Conservation (phyloP, 2,797 vertebrate genomes). For the Lutjanus argentimaculatus region DNA sequence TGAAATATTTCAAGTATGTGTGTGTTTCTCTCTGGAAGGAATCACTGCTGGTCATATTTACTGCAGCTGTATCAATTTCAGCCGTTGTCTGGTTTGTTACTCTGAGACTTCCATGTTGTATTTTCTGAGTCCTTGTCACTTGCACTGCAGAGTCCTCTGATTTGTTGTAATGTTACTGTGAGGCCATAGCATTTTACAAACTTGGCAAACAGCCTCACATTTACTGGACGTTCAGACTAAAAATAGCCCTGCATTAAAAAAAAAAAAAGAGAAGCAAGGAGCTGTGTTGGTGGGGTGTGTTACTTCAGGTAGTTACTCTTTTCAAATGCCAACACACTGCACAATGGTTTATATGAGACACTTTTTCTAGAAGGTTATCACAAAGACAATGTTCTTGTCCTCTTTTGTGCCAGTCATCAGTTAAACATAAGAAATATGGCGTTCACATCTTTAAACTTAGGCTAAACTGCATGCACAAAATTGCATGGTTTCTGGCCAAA, state of each 20-base stretch:
- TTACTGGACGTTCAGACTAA: not conserved
- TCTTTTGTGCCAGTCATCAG: too few relatives aligned
- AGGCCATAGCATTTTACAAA: not conserved
- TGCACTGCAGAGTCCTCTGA: not conserved
- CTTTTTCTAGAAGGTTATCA: too few relatives aligned
- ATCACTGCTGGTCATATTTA: slow-evolving; percentile 1
- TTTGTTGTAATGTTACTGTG: not conserved
- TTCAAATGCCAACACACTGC: too few relatives aligned
- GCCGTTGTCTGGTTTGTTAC: not conserved
- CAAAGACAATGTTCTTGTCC: too few relatives aligned
- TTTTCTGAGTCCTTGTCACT: not conserved
- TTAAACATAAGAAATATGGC: too few relatives aligned
- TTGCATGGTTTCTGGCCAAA: too few relatives aligned
- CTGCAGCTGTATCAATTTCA: not conserved
- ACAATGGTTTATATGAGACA: too few relatives aligned
- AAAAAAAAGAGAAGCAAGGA: not conserved
- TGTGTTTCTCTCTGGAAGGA: not conserved
- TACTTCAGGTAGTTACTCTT: not conserved
- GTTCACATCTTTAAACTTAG: too few relatives aligned
- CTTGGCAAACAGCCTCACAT: not conserved
- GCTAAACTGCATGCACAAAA: too few relatives aligned
- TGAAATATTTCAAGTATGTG: slow-evolving; percentile 5
- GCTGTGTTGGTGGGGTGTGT: not conserved
- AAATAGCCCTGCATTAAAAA: not conserved
- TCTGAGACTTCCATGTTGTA: slow-evolving; percentile 2